Evolutionary conservation across 2,888 invertebrate genomes (phyloP), one percentile per base, ranked within the genome.

Genomic region (Julus scandinavius): DNA sequence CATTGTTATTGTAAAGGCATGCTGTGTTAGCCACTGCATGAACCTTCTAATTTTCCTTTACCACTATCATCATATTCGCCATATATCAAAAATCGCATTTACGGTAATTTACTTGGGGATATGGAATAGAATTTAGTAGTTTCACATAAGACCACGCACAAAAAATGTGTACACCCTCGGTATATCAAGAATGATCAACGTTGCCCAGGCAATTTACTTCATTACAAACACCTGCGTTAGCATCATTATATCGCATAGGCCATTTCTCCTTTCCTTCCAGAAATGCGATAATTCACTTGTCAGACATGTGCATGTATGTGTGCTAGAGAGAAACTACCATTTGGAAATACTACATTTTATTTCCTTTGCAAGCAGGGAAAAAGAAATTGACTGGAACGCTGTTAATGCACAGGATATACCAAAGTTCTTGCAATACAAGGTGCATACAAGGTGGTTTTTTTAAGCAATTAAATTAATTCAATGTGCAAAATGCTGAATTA

Each of bases 131-230:
- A n/a, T 20, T 6, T 80, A 13, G 80, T 38, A 11, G 29, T 11
- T 80, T 38, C 29, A 38, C 38, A 80, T 13, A 80, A 13, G 72
- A 6, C 80, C 13, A 38, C 15, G 38, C 38, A 13, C 3, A 54
- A 3, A 29, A 38, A 80, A 38, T 38, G 3, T 38, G 38, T 80
- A 13, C 29, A 7, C 38, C 80, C 80, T 6, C 80, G 13, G 80
- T 80, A 15, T 38, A 80, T 38, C 80, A 80, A 80, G 80, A 80
- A 80, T 80, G 80, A 80, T 80, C 80, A 80, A 80, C 80, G 80
- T 80, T 80, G 80, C 80, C 80, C 80, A 80, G 80, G 29, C 80
- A 80, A 80, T 80, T 80, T 80, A 80, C 80, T 80, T 80, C 80
- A 80, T 80, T 80, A 80, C 80, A 80, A 80, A 38, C 80, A 80